These are phyloP conservation scores for Clitarchus hookeri DNA, from an alignment of 2,888 invertebrate species.

Conservation along the genomic window DNA sequence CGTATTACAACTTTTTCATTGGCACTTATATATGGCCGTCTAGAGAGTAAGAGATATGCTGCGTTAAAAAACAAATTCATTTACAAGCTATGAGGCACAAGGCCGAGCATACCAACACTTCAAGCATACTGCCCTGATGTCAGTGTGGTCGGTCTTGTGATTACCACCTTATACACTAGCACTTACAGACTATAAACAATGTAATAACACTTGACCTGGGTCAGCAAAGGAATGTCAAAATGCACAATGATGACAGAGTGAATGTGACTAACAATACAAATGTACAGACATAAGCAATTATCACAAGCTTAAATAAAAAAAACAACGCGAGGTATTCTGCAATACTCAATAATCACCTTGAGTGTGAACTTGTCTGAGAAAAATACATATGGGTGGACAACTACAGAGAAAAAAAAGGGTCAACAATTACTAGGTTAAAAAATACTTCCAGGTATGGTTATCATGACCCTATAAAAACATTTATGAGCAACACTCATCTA, in stretches of 20 bases:
- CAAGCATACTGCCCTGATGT: not conserved
- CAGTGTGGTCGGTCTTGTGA: slow-evolving; percentile 30
- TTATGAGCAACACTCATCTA: slow-evolving; percentile 30
- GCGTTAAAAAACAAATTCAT: slow-evolving; percentile 41
- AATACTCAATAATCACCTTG: slow-evolving; percentile 36
- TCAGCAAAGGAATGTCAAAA: slow-evolving; percentile 51
- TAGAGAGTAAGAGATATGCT: slow-evolving; percentile 45
- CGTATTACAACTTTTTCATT: slow-evolving; percentile 44
- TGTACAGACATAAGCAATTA: slow-evolving; percentile 35
- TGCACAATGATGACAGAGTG: slow-evolving; percentile 36
- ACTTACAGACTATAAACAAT: slow-evolving; percentile 27
- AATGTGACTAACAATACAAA: slow-evolving; percentile 28
- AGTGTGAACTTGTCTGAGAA: slow-evolving; percentile 35
- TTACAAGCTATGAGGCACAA: slow-evolving; percentile 34
- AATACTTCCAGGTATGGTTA: slow-evolving; percentile 33
- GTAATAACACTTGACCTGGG: not conserved
- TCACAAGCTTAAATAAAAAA: slow-evolving; percentile 37
- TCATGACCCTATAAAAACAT: slow-evolving; percentile 30
- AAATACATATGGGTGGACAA: slow-evolving; percentile 16
- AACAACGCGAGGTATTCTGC: slow-evolving; percentile 32
- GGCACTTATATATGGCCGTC: slow-evolving; percentile 45
- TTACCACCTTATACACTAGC: slow-evolving; percentile 30
- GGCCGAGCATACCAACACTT: slow-evolving; percentile 30
- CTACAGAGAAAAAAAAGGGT: slow-evolving; percentile 32
- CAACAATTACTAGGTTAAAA: slow-evolving; percentile 27